Base-by-base conservation (phyloP, 2,888 invertebrate genomes). In the Trisateles emortualis region DNA sequence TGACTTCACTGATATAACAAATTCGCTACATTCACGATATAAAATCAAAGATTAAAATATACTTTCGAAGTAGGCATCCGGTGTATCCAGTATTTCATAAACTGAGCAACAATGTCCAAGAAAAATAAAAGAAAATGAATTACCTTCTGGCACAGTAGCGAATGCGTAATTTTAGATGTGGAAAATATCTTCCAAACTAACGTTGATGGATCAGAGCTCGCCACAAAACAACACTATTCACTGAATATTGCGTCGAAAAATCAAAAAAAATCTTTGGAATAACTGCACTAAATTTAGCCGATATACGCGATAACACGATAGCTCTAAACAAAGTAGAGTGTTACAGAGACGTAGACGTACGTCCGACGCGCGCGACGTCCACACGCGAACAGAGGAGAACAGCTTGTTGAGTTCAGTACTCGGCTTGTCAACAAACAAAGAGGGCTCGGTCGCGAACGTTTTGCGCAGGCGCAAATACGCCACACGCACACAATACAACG, bases 341-440 rank as follows among this genome's bases (percentile, higher is more conserved):
- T 54, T 43, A 43, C 50, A 64, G 63, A 60, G 59, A 61, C 58
- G 65, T 69, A 59, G 56, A 56, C 58, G 63, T 69, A 81, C 87
- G 84, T 71, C 78, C 74, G 79, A 35, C 76, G 64, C 78, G 80
- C 76, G 70, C 80, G 74, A 74, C 81, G 80, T 78, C 81, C 65
- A 72, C 72, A 74, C 84, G 82, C 82, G 81, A 83, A 83, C 79
- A 76, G n/a, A n/a, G n/a, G n/a, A n/a, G 75, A 75, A 74, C 74
- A 69, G 80, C 74, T 78, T 78, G 80, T 78, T 76, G 79, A 77
- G 78, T 75, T 76, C 76, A 73, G 63, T 66, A 74, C 71, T 73
- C 75, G 68, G 90, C 90, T 91, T 91, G 91, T 91, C 91, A 91
- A 91, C 91, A 91, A 91, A 91, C 91, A 91, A 90, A 91, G 91